phyloP scores from a whole-genome alignment of 2,888 invertebrate species.

The Agrotis puta region DNA sequence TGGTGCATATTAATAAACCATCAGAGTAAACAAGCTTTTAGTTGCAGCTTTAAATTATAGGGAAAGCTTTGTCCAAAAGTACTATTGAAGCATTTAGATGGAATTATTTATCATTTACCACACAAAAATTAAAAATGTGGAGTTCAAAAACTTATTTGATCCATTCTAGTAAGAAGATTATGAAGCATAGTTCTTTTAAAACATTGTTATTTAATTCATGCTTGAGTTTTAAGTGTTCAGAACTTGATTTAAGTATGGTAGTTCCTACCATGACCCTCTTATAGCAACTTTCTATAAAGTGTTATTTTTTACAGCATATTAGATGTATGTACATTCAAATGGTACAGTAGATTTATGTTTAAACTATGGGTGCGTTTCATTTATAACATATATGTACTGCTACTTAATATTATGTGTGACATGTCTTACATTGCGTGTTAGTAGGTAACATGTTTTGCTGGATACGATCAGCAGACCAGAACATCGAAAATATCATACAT shows the following conservation, averaged over 20 bases:
- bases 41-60: neutral
- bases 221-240: neutral
- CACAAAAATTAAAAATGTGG: neutral
- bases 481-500: neutral
- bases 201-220: neutral
- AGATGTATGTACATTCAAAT: neutral
- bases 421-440: slow-evolving; percentile 36
- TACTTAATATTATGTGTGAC: slow-evolving; percentile 15
- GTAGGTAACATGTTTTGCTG: slow-evolving; percentile 4
- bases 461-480: slow-evolving; percentile 5
- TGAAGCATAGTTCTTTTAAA: neutral
- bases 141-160: neutral
- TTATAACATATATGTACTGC: too few relatives aligned
- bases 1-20: neutral
- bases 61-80: neutral
- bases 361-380: too few relatives aligned
- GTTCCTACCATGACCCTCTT: neutral
- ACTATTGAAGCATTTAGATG: neutral
- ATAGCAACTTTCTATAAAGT: slow-evolving; percentile 24
- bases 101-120: neutral
- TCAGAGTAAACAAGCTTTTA: neutral
- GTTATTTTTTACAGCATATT: neutral
- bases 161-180: neutral
- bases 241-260: neutral
- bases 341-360: neutral